Conservation (phyloP, 1,140 invertebrate species). For the silkworm (Bombyx mori) region ASM3026992v2 NC_085112.1:1666501-1667000, state of each 20-base stretch:
- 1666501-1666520: too few species aligned
- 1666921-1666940: not conserved
- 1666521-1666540: too few species aligned
- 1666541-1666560: too few species aligned
- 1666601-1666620: too few species aligned
- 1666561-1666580: too few species aligned
- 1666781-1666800: conserved; percentile 22
- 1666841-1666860: conserved; percentile 14
- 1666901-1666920: not conserved
- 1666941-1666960: too few species aligned
- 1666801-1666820: conserved; percentile 19
- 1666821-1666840: conserved; percentile 2
- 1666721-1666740: conserved; percentile 25
- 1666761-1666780: conserved; percentile 27
- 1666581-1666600: too few species aligned
- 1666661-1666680: not conserved
- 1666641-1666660: not conserved
- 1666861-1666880: conserved; percentile 8
- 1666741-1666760: conserved; percentile 26
- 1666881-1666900: not conserved
- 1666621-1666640: too few species aligned
- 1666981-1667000: too few species aligned
- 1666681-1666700: not conserved
- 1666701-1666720: conserved; percentile 24
- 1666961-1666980: too few species aligned